phyloP scores from a whole-genome alignment of 2,113 vertebrate species.

The Callocephalon fimbriatum region DNA sequence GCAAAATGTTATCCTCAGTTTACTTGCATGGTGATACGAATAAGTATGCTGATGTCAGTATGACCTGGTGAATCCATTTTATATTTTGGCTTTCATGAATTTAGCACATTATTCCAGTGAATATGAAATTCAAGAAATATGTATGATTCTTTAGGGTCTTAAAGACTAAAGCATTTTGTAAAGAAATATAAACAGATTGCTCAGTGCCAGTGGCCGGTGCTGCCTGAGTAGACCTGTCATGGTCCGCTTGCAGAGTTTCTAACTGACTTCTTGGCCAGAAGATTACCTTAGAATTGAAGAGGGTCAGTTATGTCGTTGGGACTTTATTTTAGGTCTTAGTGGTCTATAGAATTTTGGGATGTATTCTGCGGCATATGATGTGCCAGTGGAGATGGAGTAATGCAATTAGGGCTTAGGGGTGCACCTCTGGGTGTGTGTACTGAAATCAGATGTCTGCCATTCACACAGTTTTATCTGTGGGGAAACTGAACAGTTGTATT shows the following conservation, averaged over 20 bases:
- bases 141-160: not conserved
- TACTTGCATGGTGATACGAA: not conserved
- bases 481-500: not conserved
- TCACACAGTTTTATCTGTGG: not conserved
- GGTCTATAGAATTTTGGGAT: not conserved
- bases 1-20: not conserved
- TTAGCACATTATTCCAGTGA: not conserved
- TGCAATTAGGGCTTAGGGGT: not conserved
- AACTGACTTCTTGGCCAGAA: not conserved
- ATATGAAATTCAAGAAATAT: not conserved
- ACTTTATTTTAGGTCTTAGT: not conserved
- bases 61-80: not conserved
- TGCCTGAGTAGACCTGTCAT: not conserved
- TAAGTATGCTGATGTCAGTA: accelerated
- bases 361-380: not conserved
- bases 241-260: not conserved
- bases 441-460: not conserved
- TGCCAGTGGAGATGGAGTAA: not conserved
- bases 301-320: not conserved
- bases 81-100: not conserved
- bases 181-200: not conserved
- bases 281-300: not conserved
- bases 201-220: not conserved
- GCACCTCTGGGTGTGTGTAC: not conserved
- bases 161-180: not conserved